Evolutionary conservation across 1,140 invertebrate genomes (phyloP).

Genomic region (Temnothorax nylanderi): DNA sequence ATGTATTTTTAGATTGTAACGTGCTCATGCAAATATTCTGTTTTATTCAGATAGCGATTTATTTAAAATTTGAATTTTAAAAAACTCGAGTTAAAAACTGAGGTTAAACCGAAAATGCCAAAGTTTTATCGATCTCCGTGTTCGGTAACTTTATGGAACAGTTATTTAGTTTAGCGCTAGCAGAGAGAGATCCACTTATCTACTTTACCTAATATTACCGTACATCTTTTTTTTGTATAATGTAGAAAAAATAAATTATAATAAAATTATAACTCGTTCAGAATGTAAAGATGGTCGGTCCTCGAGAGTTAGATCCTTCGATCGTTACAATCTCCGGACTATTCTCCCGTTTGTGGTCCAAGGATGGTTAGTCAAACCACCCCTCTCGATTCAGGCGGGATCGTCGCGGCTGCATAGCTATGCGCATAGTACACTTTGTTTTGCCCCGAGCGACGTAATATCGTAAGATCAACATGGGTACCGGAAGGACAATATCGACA

Average conservation of each 20-base stretch:
- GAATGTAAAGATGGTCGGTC: background rate
- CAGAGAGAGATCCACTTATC: background rate
- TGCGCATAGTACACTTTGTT: slow-evolving; percentile 47
- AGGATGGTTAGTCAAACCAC: slow-evolving; percentile 25
- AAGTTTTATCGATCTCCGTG: background rate
- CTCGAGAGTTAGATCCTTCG: background rate
- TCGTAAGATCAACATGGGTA: slow-evolving; percentile 46
- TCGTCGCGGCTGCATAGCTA: slow-evolving; percentile 13
- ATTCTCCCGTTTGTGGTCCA: background rate
- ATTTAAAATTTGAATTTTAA: background rate
- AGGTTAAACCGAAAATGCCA: background rate
- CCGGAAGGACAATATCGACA: slow-evolving; percentile 58
- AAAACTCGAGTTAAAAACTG: background rate
- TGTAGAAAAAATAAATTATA: background rate
- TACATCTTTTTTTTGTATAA: background rate
- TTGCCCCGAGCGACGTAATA: slow-evolving; percentile 46
- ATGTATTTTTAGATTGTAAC: background rate
- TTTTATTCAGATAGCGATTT: background rate
- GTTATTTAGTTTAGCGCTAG: background rate
- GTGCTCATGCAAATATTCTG: background rate
- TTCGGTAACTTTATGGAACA: background rate
- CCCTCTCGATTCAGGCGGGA: slow-evolving; percentile 29
- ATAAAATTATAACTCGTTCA: background rate
- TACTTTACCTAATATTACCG: background rate
- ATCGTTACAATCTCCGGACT: background rate